Evolutionary conservation across 2,113 vertebrate species (phyloP), one percentile per base, ranked within the genome.

Genomic region (Tauraco erythrolophus): DNA sequence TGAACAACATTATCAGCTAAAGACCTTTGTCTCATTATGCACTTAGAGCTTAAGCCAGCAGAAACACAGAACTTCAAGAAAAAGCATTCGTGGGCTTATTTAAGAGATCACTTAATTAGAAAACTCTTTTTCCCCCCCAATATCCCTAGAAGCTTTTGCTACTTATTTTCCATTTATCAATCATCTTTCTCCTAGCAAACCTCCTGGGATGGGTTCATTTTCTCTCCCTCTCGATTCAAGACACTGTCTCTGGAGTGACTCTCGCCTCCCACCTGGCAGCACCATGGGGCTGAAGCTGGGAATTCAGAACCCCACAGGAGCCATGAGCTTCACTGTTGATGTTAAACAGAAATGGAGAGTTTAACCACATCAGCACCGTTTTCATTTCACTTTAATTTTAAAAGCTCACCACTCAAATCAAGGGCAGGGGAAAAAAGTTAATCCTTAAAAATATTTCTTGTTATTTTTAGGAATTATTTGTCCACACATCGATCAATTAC

Each of bases 111-210:
- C 56, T 82, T 92, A 75, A 51, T 17, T 50, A 95, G 69, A 84
- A 89, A 90, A 54, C 28, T 46, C 14, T 28, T 39, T 28, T 27
- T 4, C 39, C 54, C 39, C 9, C 8, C 8, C 14, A 37, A 58
- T 39, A 87, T 14, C 48, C 37, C 66, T 60, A 27, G n/a, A 80
- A 92, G 58, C 11, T 71, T 87, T 93, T 88, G 30, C 45, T 92
- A 60, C 37, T 94, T 76, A 79, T 89, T 95, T 94, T 71, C 43
- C 39, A 79, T n/a, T 92, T 94, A 94, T 69, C 74, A 76, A 46
- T 30, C 50, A 72, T 45, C 77, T 48, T 64, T 60, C 48, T 83
- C 56, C 60, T 43, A 28, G 46, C 58, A 83, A 85, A 88, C 16
- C 41, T 62, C 33, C 22, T 14, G 39, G 31, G 33, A 88, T 48